A percentile compares a stretch with the other conserved stretches of the same genome.
phyloP scores from a whole-genome alignment of 2,797 vertebrate genomes.

The Hydrocynus forskahlii region DNA sequence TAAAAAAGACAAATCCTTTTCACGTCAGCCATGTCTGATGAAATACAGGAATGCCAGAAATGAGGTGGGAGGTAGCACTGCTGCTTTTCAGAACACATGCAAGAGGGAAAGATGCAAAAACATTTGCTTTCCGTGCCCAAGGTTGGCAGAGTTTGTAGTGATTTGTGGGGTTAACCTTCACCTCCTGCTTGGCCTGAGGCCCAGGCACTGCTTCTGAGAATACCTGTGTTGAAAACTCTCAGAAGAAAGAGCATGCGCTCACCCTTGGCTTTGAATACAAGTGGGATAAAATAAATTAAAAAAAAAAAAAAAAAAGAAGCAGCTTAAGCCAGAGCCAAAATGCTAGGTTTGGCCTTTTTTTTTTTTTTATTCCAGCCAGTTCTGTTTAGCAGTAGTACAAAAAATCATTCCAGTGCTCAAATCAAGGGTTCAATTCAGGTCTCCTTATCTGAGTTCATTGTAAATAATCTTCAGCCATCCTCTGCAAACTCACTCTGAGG shows the following conservation, averaged over 20 bases:
- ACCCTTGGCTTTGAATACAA: not conserved
- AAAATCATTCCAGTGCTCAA: slow-evolving; percentile 37
- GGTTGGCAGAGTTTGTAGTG: not conserved
- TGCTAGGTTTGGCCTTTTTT: not conserved
- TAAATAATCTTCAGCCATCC: slow-evolving; percentile 22
- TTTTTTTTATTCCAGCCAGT: not conserved
- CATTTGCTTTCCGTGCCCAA: slow-evolving; percentile 4
- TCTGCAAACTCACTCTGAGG: not conserved
- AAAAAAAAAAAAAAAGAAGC: not conserved
- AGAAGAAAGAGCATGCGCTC: not conserved
- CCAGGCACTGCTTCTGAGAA: slow-evolving; percentile 26
- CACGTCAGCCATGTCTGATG: slow-evolving; percentile 15
- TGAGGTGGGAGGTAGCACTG: slow-evolving; percentile 32
- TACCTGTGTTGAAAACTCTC: slow-evolving; percentile 4
- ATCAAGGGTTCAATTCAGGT: slow-evolving; percentile 16
- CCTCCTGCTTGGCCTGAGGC: slow-evolving; percentile 15
- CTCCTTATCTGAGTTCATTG: slow-evolving; percentile 26
- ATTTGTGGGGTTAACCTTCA: slow-evolving; percentile 18
- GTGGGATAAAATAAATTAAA: not conserved
- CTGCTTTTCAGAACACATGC: slow-evolving; percentile 19
- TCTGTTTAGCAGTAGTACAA: not conserved
- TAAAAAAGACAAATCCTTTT: slow-evolving; percentile 35
- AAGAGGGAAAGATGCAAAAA: slow-evolving; percentile 3
- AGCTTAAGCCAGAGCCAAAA: not conserved
- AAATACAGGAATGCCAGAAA: slow-evolving; percentile 37